Percentiles rank a stretch among this genome's conserved stretches.
Evolutionary conservation across 2,113 vertebrate species (phyloP).

Genomic region (Salvelinus alpinus): DNA sequence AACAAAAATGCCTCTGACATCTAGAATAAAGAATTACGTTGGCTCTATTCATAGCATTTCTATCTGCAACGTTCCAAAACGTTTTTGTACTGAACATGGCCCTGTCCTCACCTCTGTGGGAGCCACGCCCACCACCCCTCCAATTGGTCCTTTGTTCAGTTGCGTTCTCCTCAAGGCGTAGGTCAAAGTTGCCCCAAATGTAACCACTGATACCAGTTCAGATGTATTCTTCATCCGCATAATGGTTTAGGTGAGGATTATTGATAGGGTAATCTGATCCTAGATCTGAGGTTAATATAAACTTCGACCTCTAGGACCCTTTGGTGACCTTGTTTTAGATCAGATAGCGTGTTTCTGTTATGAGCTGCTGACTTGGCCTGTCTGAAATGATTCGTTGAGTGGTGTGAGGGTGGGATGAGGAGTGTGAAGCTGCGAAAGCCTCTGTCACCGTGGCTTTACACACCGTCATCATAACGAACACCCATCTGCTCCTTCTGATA

Average conservation of each 20-base stretch:
- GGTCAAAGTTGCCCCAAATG: too few species aligned
- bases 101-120: too few species aligned
- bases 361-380: not conserved
- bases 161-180: too few species aligned
- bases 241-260: not conserved
- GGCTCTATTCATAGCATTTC: too few species aligned
- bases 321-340: not conserved
- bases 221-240: not conserved
- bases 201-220: too few species aligned
- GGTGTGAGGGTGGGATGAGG: not conserved
- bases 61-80: too few species aligned
- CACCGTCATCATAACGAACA: conserved; percentile 15
- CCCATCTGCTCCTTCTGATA: conserved; percentile 15
- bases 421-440: not conserved
- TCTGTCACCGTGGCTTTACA: not conserved
- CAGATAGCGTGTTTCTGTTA: not conserved
- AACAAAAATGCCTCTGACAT: too few species aligned
- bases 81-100: too few species aligned
- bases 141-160: too few species aligned
- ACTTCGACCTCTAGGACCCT: not conserved
- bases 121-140: too few species aligned
- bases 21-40: too few species aligned
- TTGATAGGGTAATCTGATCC: too few species aligned
- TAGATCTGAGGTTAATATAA: not conserved
- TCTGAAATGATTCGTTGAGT: not conserved